Percentiles rank a stretch among this genome's conserved stretches.
Conservation (phyloP, 2,888 invertebrate species). For the Platynereis dumerilii region DNA sequence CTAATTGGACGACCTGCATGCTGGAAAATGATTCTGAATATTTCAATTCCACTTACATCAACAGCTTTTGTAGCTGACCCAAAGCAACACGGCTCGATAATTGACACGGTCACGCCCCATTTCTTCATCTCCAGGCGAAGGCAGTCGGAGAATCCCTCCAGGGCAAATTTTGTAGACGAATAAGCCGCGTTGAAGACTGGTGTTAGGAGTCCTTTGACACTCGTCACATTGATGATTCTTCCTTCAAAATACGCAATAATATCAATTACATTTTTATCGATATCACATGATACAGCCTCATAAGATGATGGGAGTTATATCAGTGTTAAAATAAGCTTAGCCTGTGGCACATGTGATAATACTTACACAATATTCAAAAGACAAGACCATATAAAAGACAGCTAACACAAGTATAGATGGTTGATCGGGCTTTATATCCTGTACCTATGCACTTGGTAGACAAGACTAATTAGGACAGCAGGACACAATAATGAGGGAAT, state of each 20-base stretch:
- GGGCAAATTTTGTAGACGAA: constrained; percentile 54
- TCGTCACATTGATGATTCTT: constrained; percentile 37
- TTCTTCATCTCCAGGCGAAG: constrained; percentile 58
- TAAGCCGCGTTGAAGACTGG: constrained; percentile 49
- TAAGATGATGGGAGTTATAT: too few species aligned
- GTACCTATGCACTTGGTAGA: too few species aligned
- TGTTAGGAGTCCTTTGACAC: constrained; percentile 9
- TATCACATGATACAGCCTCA: too few species aligned
- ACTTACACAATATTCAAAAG: neutral
- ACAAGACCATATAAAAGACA: neutral
- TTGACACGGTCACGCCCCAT: constrained; percentile 54
- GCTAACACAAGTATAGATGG: too few species aligned
- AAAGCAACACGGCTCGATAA: constrained; percentile 48
- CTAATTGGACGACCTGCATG: too few species aligned
- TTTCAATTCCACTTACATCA: constrained; percentile 17
- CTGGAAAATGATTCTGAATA: too few species aligned
- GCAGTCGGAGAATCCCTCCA: constrained; percentile 56
- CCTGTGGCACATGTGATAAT: too few species aligned
- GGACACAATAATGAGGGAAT: too few species aligned
- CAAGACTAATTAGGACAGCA: too few species aligned
- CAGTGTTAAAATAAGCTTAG: too few species aligned
- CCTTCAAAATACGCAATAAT: constrained; percentile 42
- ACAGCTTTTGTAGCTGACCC: constrained; percentile 12
- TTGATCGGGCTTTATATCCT: too few species aligned
- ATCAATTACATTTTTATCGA: too few species aligned